Evolutionary conservation across 1,140 invertebrate genomes (phyloP).

Genomic region (Cotesia typhae): DNA sequence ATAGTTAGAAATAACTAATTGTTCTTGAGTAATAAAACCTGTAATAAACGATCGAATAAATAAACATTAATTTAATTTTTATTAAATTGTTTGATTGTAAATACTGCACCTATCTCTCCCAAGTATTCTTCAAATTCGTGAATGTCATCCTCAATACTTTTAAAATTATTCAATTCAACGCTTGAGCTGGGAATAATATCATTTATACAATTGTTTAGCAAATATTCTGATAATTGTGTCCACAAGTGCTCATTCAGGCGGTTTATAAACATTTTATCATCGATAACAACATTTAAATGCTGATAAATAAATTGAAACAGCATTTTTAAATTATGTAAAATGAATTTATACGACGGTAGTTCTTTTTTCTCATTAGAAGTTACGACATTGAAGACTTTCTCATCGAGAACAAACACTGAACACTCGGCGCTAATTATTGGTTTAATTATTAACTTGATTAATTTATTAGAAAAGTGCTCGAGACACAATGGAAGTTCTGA

Average conservation of each 20-base stretch:
- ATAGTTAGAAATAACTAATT: conserved; percentile 68
- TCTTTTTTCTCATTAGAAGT: conserved; percentile 60
- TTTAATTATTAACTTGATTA: conserved; percentile 67
- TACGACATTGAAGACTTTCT: conserved; percentile 62
- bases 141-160: conserved; percentile 71
- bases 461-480: conserved; percentile 63
- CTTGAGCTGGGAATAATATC: conserved; percentile 79
- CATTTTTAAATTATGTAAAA: conserved; percentile 70
- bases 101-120: conserved; percentile 62
- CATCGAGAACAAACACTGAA: conserved; percentile 56
- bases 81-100: neutral
- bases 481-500: conserved; percentile 64
- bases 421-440: conserved; percentile 68
- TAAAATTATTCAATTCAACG: conserved; percentile 74
- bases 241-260: conserved; percentile 72
- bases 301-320: conserved; percentile 71
- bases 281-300: conserved; percentile 68
- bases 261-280: conserved; percentile 68
- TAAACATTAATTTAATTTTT: neutral
- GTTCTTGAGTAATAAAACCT: conserved; percentile 66
- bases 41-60: conserved; percentile 34
- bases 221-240: conserved; percentile 70
- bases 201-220: conserved; percentile 80
- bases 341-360: conserved; percentile 66
- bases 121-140: conserved; percentile 75